Conservation (phyloP, 1,140 invertebrate genomes). For the Drosophila parabipectinata region DNA sequence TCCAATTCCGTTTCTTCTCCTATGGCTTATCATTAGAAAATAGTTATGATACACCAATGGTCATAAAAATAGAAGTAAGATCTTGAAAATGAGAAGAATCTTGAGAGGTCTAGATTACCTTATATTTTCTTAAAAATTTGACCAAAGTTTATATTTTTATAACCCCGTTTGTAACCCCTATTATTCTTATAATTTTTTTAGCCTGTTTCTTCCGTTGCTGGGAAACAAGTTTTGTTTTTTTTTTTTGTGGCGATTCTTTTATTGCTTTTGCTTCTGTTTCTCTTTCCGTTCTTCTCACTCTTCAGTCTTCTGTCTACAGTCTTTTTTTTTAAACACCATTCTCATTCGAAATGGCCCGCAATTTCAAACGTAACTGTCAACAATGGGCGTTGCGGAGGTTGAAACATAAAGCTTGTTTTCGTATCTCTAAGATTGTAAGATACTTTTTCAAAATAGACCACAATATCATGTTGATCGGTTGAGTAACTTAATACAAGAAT, state of each 20-base stretch:
- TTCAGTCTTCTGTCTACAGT: background rate
- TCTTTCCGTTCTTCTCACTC: slow-evolving; percentile 26
- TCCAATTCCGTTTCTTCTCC: slow-evolving; percentile 36
- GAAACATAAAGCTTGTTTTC: background rate
- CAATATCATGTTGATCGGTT: background rate
- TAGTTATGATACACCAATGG: background rate
- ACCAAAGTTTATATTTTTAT: background rate
- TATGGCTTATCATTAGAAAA: slow-evolving; percentile 21
- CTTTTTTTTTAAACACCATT: slow-evolving; percentile 5
- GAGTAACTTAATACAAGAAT: background rate
- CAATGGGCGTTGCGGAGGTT: slow-evolving; percentile 14
- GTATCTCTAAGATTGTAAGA: background rate
- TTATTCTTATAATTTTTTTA: slow-evolving; percentile 23
- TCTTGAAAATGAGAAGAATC: background rate
- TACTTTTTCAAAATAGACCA: background rate
- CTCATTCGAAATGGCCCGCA: slow-evolving; percentile 18
- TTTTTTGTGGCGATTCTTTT: slow-evolving; percentile 23
- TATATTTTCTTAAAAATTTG: too few relatives aligned
- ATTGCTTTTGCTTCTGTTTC: slow-evolving; percentile 56
- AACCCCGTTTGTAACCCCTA: slow-evolving; percentile 20
- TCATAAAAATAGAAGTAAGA: background rate
- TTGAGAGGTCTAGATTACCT: too few relatives aligned
- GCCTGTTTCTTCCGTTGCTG: slow-evolving; percentile 59
- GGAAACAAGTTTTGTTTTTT: slow-evolving; percentile 56
- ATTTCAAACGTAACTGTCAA: slow-evolving; percentile 48